Percentiles rank a stretch among this genome's conserved stretches.
Evolutionary conservation across 2,113 vertebrate genomes (phyloP).

Genomic region (Macrotus californicus): DNA sequence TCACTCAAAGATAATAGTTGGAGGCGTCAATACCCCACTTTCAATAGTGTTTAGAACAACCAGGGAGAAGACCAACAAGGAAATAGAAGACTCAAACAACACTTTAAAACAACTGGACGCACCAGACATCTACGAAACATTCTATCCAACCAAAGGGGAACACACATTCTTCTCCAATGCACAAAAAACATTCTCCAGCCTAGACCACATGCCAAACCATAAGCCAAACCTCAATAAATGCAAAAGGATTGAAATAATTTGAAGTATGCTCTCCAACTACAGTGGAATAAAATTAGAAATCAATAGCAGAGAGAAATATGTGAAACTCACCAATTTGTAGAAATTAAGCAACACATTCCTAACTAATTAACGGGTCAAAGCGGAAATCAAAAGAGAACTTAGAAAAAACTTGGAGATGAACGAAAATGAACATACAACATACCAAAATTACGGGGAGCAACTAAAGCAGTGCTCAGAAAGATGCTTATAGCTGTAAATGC

Average conservation of each 20-base stretch:
- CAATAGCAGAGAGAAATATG: background rate
- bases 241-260: background rate
- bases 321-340: background rate
- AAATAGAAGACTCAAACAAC: background rate
- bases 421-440: background rate
- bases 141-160: background rate
- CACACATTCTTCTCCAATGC: background rate
- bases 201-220: background rate
- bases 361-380: background rate
- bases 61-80: background rate
- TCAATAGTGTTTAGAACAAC: background rate
- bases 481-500: background rate
- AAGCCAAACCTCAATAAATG: background rate
- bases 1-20: background rate
- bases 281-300: background rate
- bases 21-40: background rate
- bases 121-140: background rate
- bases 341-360: background rate
- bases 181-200: background rate
- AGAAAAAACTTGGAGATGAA: background rate
- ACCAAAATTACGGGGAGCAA: background rate
- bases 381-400: background rate
- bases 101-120: background rate
- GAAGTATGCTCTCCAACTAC: background rate
- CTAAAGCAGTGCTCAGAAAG: background rate